Base-by-base conservation (phyloP, 2,888 invertebrate species). In the Clivina fossor region DNA sequence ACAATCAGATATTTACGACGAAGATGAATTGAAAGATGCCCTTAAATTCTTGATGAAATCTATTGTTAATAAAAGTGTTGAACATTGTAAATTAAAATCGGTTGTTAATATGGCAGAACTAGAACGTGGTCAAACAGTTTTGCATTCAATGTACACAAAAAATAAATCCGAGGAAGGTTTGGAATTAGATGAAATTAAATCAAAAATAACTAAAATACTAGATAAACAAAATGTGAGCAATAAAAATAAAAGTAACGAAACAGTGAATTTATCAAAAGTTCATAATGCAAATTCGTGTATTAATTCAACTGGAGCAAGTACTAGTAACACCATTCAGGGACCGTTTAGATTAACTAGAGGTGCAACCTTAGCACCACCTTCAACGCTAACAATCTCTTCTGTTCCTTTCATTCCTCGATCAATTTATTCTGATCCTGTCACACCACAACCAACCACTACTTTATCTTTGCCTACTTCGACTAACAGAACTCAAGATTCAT, bases 41-140 rank as follows among this genome's bases (percentile, higher is more conserved):
- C 65, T 76, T 3, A 69, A 72, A 44, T 66, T 68, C 46, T 68
- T 76, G 7, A 73, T 77, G 70, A 66, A 68, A 35, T 68, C 67
- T 32, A 62, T 78, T 50, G 74, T 77, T 1, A 71, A 76, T 59
- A 75, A 74, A 61, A 74, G 77, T 61, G 71, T 76, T 2, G 70
- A 74, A 57, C 71, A 74, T 11, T 78, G 76, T 60, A 74, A 76
- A 59, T 64, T 78, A 20, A 71, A 72, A 26, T 71, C 73, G 59
- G 67, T 79, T n/a, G 71, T 74, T 8, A 73, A 70, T 30, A 57
- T 75, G 4, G 71, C 72, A 2, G 78, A 79, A 58, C 65, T 78
- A 57, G 79, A 80, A 66, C 68, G 80, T 15, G 74, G 75, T 2
- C 66, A 75, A 51, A 72, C 69, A n/a, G 68, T 79, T 1, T 64